phyloP scores from a whole-genome alignment of 1,140 invertebrate species.

The Pantala flavescens region DNA sequence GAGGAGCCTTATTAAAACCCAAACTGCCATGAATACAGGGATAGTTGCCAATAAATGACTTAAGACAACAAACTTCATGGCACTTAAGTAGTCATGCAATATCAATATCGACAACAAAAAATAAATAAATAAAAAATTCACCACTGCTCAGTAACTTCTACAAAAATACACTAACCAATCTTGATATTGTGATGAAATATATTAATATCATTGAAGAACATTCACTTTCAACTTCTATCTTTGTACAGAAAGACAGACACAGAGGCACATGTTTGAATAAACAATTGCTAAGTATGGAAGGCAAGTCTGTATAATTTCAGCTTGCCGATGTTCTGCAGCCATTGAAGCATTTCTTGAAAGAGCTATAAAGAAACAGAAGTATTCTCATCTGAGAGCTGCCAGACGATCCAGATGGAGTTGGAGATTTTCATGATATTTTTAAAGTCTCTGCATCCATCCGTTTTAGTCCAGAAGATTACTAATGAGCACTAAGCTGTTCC shows the following conservation, averaged over 20 bases:
- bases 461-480: not conserved
- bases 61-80: slow-evolving; percentile 1
- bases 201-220: slow-evolving; percentile 7
- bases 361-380: slow-evolving; percentile 7
- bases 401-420: not conserved
- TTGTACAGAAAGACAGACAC: slow-evolving; percentile 9
- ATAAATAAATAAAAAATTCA: slow-evolving; percentile 2
- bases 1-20: not conserved
- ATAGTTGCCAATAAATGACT: slow-evolving; percentile 1
- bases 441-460: not conserved
- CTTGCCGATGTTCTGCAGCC: not conserved
- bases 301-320: not conserved
- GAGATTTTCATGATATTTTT: not conserved
- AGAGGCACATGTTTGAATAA: slow-evolving; percentile 9
- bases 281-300: not conserved
- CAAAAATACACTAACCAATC: slow-evolving; percentile 3
- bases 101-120: slow-evolving; percentile 7
- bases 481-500: not conserved
- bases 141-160: not conserved
- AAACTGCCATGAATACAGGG: slow-evolving; percentile 8
- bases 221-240: not conserved
- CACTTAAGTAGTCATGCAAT: slow-evolving; percentile 5
- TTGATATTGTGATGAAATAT: slow-evolving; percentile 8
- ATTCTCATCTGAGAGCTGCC: slow-evolving; percentile 3
- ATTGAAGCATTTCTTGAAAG: not conserved